Percentiles rank a stretch among this genome's conserved stretches.
Evolutionary conservation across 2,113 vertebrate genomes (phyloP).

Genomic region (Pseudopipra pipra): DNA sequence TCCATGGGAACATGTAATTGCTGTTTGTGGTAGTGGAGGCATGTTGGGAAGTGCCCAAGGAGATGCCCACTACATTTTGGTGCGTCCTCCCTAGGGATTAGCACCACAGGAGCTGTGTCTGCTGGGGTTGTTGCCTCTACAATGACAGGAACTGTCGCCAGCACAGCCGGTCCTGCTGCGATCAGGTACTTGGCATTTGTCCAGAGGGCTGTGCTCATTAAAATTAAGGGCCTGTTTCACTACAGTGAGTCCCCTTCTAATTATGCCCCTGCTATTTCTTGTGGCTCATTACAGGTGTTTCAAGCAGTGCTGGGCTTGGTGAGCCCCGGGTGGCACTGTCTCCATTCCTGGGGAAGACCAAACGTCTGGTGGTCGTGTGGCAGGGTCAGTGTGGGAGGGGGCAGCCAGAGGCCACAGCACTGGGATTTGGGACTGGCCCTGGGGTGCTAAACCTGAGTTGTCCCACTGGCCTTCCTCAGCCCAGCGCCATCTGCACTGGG

Average conservation of each 20-base stretch:
- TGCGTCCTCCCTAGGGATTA: background rate
- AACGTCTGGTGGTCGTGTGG: background rate
- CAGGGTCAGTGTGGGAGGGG: background rate
- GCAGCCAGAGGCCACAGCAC: background rate
- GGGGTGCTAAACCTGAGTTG: background rate
- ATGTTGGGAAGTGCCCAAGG: background rate
- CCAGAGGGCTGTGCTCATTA: slow-evolving; percentile 4
- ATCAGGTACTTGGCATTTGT: background rate
- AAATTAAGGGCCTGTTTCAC: slow-evolving; percentile 21
- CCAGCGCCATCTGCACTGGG: background rate
- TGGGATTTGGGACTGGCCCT: background rate
- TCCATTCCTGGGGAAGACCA: background rate
- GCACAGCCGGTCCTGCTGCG: background rate
- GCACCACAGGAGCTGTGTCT: background rate
- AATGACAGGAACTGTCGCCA: fast-evolving
- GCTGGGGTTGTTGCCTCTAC: background rate
- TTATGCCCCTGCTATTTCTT: background rate
- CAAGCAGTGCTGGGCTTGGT: background rate
- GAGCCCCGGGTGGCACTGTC: background rate
- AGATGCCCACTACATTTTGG: background rate
- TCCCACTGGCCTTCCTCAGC: background rate
- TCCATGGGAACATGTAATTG: background rate
- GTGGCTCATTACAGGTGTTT: background rate
- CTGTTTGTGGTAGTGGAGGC: fast-evolving
- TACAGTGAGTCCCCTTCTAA: slow-evolving; percentile 5